A percentile compares a stretch with the other conserved stretches of the same genome.
phyloP scores from a whole-genome alignment of 2,888 invertebrate genomes.

The Thera obeliscata region DNA sequence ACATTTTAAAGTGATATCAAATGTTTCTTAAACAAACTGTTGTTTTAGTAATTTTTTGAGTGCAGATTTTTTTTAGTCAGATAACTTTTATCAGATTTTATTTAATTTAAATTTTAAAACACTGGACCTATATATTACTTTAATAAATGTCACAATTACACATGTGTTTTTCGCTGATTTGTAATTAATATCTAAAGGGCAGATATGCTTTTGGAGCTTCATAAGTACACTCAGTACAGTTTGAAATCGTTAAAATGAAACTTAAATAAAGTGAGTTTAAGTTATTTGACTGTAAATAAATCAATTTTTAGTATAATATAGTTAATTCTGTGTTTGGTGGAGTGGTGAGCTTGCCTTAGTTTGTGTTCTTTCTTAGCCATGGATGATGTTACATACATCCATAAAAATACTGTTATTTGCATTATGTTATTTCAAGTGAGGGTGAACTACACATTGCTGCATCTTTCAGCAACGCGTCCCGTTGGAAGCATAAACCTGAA shows the following conservation, averaged over 20 bases:
- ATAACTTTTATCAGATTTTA: background rate
- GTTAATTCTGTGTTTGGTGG: constrained; percentile 53
- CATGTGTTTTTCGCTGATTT: too few species aligned
- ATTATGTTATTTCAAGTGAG: constrained; percentile 7
- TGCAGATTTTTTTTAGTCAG: background rate
- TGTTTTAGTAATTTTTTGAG: constrained; percentile 55
- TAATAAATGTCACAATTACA: too few species aligned
- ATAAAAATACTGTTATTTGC: too few species aligned
- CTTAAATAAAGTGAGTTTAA: background rate
- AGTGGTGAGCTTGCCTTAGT: constrained; percentile 53
- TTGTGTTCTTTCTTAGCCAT: constrained; percentile 60
- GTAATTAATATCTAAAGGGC: too few species aligned
- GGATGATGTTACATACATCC: constrained; percentile 44
- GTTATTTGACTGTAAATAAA: constrained; percentile 15
- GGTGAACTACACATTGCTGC: constrained; percentile 5
- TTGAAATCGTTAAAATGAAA: too few species aligned
- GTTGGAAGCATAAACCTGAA: background rate
- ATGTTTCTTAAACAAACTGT: constrained; percentile 55
- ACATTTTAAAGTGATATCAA: constrained; percentile 71
- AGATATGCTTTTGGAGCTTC: too few species aligned
- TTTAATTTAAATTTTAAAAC: background rate
- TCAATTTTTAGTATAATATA: constrained; percentile 28
- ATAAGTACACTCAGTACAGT: too few species aligned
- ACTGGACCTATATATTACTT: too few species aligned
- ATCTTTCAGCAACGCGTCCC: constrained; percentile 9